Base-by-base conservation (phyloP, 1,140 invertebrate genomes). In the Cherax destructor region DNA sequence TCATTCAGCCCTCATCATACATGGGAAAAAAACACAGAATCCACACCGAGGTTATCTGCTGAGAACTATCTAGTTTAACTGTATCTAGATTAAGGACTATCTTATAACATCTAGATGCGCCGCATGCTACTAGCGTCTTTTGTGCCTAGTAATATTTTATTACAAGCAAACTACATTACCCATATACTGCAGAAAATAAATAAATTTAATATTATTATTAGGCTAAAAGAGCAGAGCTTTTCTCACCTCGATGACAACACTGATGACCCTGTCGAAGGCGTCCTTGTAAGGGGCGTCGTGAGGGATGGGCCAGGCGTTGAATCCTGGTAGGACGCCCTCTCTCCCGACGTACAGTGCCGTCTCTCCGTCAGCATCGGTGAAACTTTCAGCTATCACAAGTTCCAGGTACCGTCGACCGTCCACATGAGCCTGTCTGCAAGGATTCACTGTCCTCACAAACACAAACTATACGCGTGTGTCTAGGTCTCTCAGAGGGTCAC, bases 211-310 rank as follows among this genome's bases (percentile, higher is more conserved):
- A 16, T 69, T 16, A 69, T 69, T 16, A 16, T n/a, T 13, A n/a
- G 13, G 65, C n/a, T 1, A 2, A 41, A 41, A n/a, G 13, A 41
- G 30, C 30, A 41, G 30, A 41, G 2, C 30, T 41, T 41, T 41
- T 2, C 86, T 89, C 21, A 89, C 87, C 87, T 89, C 87, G 6
- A 52, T 83, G 2, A 89, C 87, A 11, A 61, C 87, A 47, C 56
- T 89, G n/a, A 89, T 83, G 6, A 30, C 18, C 18, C 87, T 79
- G 30, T 89, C 87, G 7, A 89, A 24, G 11, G n/a, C 30, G 10
- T 47, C 49, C 18, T 76, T 83, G 79, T 83, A 89, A 10, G 87
- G 87, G 0, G 87, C 87, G 79, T 89, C 87, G 79, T 89, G 87
- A 9, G 87, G 87, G 41, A 89, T 52, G 3, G 87, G 87, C 87